These are phyloP conservation scores for Rugalucina vietnamica DNA, from an alignment of 2,888 invertebrate genomes.

Conservation along the genomic window DNA sequence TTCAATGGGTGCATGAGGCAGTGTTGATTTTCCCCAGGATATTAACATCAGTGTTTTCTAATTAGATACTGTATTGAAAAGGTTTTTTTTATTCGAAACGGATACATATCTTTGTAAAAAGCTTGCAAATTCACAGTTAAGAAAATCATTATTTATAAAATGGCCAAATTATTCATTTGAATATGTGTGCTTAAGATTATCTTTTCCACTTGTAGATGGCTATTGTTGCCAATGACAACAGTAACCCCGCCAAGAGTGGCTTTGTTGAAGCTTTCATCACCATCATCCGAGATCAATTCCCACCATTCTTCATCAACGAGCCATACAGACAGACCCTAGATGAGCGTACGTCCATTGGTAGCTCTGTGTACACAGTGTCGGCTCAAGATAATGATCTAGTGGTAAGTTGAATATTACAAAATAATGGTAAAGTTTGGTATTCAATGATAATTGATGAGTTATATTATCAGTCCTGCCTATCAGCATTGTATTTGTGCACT, in stretches of 20 bases:
- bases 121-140: neutral
- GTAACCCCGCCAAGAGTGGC: constrained; percentile 69
- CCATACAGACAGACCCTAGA: constrained; percentile 58
- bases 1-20: too few species aligned
- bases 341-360: constrained; percentile 59
- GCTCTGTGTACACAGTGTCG: constrained; percentile 58
- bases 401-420: constrained; percentile 66
- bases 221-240: constrained; percentile 75
- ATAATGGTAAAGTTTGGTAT: too few species aligned
- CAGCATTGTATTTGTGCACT: too few species aligned
- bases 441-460: too few species aligned
- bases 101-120: too few species aligned
- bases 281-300: constrained; percentile 71
- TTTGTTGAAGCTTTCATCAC: constrained; percentile 67
- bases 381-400: constrained; percentile 70
- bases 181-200: too few species aligned
- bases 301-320: constrained; percentile 61
- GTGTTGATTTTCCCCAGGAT: too few species aligned
- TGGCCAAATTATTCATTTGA: too few species aligned
- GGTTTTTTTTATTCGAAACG: too few species aligned
- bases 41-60: too few species aligned
- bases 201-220: constrained; percentile 61
- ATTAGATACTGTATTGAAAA: too few species aligned
- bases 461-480: too few species aligned
- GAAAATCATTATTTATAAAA: neutral